Conservation (phyloP, 2,113 vertebrate species). For the Xiphias gladius region DNA sequence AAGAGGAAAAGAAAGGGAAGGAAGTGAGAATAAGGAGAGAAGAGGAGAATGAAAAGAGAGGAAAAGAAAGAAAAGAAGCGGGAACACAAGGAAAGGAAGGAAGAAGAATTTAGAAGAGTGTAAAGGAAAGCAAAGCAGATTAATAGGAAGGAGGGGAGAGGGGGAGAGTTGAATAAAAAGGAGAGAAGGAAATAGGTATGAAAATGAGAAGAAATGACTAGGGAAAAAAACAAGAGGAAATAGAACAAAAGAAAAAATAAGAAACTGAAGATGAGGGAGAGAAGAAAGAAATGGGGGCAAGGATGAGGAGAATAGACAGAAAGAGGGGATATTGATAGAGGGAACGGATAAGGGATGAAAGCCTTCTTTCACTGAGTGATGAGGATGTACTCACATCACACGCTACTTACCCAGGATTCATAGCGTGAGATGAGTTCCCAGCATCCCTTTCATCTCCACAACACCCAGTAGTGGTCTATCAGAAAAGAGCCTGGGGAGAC, state of each 20-base stretch:
- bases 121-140: slow-evolving; percentile 1
- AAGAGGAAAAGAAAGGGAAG: not conserved
- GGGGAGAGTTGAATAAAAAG: not conserved
- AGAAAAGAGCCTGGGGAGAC: slow-evolving; percentile 69
- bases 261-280: slow-evolving; percentile 46
- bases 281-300: slow-evolving; percentile 44
- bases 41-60: not conserved
- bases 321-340: slow-evolving; percentile 67
- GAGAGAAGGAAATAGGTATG: slow-evolving; percentile 27
- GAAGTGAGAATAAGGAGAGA: not conserved
- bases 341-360: slow-evolving; percentile 78
- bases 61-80: not conserved
- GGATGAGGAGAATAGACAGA: slow-evolving; percentile 44
- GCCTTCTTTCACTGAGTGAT: slow-evolving; percentile 72
- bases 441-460: slow-evolving; percentile 81
- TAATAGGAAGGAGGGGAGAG: not conserved
- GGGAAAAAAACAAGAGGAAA: slow-evolving; percentile 19
- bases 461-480: slow-evolving; percentile 73
- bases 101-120: slow-evolving; percentile 4
- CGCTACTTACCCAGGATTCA: slow-evolving; percentile 82
- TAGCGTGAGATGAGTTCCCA: slow-evolving; percentile 84
- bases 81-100: not conserved
- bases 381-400: slow-evolving; percentile 79
- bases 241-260: slow-evolving; percentile 16
- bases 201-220: slow-evolving; percentile 23